These are phyloP conservation scores for Rhombomys opimus DNA, from an alignment of 2,113 vertebrate genomes.

Conservation along the genomic window DNA sequence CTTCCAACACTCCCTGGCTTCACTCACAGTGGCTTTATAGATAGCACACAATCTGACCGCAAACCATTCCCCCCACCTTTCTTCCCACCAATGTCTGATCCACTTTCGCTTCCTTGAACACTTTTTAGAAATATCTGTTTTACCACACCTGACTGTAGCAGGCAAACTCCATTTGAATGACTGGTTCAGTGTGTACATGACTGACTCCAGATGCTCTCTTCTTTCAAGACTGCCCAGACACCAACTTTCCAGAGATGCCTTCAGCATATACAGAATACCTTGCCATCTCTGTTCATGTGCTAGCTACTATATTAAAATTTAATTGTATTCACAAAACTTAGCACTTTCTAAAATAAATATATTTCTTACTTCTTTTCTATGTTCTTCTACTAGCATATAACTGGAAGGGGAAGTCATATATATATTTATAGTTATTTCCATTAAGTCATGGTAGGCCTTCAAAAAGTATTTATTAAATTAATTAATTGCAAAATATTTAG, in stretches of 20 bases:
- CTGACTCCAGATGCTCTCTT: not conserved
- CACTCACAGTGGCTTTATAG: not conserved
- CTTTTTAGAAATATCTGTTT: not conserved
- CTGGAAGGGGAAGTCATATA: not conserved
- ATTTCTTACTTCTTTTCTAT: not conserved
- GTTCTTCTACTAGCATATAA: not conserved
- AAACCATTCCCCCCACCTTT: not conserved
- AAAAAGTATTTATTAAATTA: slow-evolving; percentile 18
- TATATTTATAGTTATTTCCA: not conserved
- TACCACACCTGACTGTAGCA: not conserved
- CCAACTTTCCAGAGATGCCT: not conserved
- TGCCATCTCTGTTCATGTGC: not conserved
- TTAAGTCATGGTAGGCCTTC: not conserved
- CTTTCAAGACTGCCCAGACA: not conserved
- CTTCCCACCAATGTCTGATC: not conserved
- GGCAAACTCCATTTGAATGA: not conserved
- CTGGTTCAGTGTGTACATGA: not conserved
- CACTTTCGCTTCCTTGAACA: not conserved
- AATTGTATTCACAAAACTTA: not conserved
- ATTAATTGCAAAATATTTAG: not conserved
- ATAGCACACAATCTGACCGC: not conserved
- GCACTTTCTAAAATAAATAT: not conserved
- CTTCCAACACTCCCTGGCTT: not conserved
- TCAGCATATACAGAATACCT: not conserved
- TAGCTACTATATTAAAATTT: not conserved